These are phyloP conservation scores for Cydia amplana DNA, from an alignment of 1,140 invertebrate species.

Conservation along the genomic window DNA sequence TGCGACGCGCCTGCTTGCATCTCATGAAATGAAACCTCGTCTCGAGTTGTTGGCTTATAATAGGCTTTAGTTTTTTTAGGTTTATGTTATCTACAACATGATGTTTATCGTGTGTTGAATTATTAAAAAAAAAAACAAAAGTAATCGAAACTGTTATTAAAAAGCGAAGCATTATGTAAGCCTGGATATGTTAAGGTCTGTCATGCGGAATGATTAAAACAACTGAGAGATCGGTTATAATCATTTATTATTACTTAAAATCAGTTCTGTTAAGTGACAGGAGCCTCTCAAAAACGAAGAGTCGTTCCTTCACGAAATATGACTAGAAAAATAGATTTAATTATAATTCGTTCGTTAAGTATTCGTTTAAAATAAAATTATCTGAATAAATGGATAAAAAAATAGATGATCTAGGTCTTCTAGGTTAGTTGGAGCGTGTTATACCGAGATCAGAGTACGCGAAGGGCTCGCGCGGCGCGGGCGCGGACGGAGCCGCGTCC, in stretches of 20 bases:
- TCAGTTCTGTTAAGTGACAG: constrained; percentile 76
- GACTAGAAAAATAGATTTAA: constrained; percentile 54
- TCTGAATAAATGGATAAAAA: constrained; percentile 58
- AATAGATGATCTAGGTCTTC: constrained; percentile 72
- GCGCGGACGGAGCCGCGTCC: constrained; percentile 57
- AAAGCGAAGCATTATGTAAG: constrained; percentile 70
- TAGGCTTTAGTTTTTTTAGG: constrained; percentile 4
- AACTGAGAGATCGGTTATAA: constrained; percentile 66
- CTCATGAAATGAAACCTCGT: constrained; percentile 10
- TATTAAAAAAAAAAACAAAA: constrained; percentile 20
- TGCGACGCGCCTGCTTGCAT: constrained; percentile 30
- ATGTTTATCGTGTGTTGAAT: constrained; percentile 23
- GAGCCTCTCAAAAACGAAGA: constrained; percentile 54
- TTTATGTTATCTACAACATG: constrained; percentile 25
- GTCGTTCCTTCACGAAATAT: constrained; percentile 60
- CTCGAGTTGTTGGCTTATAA: background rate
- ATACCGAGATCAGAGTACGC: constrained; percentile 75
- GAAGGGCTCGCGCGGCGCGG: constrained; percentile 64
- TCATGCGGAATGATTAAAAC: constrained; percentile 72
- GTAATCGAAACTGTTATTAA: constrained; percentile 44
- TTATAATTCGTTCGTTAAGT: constrained; percentile 46
- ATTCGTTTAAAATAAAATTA: constrained; percentile 49
- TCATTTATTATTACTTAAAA: constrained; percentile 75
- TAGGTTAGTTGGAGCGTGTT: constrained; percentile 72
- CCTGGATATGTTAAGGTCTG: constrained; percentile 56